phyloP scores from a whole-genome alignment of 2,888 invertebrate species.

The Limnephilus rhombicus region DNA sequence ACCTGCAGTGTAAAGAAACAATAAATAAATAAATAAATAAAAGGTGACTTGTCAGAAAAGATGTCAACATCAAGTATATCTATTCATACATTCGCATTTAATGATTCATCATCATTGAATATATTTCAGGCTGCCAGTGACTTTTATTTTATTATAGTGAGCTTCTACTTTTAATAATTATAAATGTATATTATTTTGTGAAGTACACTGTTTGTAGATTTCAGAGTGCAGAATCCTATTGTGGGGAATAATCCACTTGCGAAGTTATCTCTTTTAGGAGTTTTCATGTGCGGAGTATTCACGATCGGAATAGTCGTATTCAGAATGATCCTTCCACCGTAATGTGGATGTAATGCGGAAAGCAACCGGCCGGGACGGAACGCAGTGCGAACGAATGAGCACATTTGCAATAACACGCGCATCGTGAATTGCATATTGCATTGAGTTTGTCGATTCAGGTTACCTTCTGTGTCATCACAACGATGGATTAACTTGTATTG shows the following conservation, averaged over 20 bases:
- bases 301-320: not conserved
- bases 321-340: not conserved
- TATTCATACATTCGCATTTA: too few species aligned
- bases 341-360: constrained; percentile 59
- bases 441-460: constrained; percentile 1
- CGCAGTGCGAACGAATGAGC: not conserved
- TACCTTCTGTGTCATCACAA: not conserved
- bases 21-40: too few species aligned
- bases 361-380: constrained; percentile 40
- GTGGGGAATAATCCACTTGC: not conserved
- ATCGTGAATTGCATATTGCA: constrained; percentile 37
- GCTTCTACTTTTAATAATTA: too few species aligned
- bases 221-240: too few species aligned
- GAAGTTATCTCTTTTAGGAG: not conserved
- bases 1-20: too few species aligned
- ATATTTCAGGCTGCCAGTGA: too few species aligned
- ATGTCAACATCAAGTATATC: too few species aligned
- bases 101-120: too few species aligned
- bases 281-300: not conserved
- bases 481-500: constrained; percentile 9
- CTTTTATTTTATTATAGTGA: too few species aligned
- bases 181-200: too few species aligned
- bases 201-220: too few species aligned
- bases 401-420: constrained; percentile 7
- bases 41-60: too few species aligned